Evolutionary conservation across 2,888 invertebrate genomes (phyloP).

Genomic region (Steinernema hermaphroditum): DNA sequence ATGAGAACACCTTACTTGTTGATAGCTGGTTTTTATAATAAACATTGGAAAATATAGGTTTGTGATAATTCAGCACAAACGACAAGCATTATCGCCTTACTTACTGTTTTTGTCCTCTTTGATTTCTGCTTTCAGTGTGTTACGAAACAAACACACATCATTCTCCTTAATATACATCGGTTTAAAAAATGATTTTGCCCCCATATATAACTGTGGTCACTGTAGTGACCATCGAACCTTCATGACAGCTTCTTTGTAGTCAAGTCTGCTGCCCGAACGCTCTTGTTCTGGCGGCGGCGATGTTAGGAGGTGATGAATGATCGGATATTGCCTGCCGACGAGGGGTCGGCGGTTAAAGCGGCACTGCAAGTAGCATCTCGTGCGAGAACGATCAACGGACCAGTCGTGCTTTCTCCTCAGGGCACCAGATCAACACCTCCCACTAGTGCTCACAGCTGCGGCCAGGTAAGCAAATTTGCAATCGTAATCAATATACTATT

Average conservation of each 20-base stretch:
- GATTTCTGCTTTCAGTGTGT: no score
- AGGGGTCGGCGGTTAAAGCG: constrained; percentile 21
- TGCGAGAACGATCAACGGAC: constrained; percentile 28
- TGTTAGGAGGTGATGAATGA: constrained; percentile 20
- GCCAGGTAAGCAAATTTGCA: constrained; percentile 27
- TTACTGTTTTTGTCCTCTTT: no score
- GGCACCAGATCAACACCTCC: constrained; percentile 31
- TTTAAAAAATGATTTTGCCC: no score
- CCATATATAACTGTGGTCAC: no score
- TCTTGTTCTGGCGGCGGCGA: neutral
- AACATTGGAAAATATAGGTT: no score
- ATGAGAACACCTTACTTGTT: no score
- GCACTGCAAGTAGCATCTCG: constrained; percentile 29
- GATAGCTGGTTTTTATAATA: no score
- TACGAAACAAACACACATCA: no score
- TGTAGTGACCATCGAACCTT: neutral
- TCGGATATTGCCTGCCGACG: constrained; percentile 25
- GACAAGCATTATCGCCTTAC: no score
- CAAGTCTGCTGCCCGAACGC: neutral
- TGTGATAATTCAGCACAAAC: no score
- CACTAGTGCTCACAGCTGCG: constrained; percentile 28
- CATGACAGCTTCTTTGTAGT: neutral
- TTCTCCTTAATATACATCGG: no score
- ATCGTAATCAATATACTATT: constrained; percentile 27
- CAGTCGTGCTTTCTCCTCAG: constrained; percentile 29